Evolutionary conservation across 2,113 vertebrate genomes (phyloP), one percentile per base, ranked within the genome.

Genomic region (Antigone vipio): DNA sequence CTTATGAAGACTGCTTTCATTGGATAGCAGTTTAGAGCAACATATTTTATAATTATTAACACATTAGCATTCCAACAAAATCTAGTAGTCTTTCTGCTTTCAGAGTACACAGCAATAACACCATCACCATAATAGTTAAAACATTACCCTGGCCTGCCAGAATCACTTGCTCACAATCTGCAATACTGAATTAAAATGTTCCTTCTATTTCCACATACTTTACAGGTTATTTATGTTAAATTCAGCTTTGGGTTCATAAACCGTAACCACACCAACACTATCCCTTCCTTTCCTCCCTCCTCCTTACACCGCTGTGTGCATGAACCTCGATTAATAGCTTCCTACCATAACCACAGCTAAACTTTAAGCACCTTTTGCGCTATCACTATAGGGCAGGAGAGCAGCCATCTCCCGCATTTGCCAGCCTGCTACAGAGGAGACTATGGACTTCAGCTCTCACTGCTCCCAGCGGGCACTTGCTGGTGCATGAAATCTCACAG

Each of bases 31-130:
- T 76, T 88, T 72, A 56, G 59, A 94, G 88, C 64, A 60, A n/a
- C n/a, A 12, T 78, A 76, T 86, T 92, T 90, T 76, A 89, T 82
- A 63, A 81, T 86, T 78, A 76, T 89, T 92, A 94, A 68, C 2
- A 0, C 60, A 81, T 86, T 84, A 83, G 14, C 67, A 62, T 81
- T 92, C 71, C 42, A 80, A 72, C 29, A 75, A 93, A 89, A 91
- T 42, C 34, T 30, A 81, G 59, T 30, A 47, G 83, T 56, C 30
- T 44, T 63, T 49, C 38, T 83, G 14, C 63, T 75, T 85, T 75
- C 77, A 66, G 45, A 53, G 55, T 88, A 79, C 45, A 35, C 42
- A 67, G 79, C 71, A 83, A 45, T 81, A 95, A 75, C 12, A 34
- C 8, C 21, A 67, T 52, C 38, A 75, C 42, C 30, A 12, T 9